phyloP scores from a whole-genome alignment of 2,797 vertebrate genomes.

The Spondyliosoma cantharus region DNA sequence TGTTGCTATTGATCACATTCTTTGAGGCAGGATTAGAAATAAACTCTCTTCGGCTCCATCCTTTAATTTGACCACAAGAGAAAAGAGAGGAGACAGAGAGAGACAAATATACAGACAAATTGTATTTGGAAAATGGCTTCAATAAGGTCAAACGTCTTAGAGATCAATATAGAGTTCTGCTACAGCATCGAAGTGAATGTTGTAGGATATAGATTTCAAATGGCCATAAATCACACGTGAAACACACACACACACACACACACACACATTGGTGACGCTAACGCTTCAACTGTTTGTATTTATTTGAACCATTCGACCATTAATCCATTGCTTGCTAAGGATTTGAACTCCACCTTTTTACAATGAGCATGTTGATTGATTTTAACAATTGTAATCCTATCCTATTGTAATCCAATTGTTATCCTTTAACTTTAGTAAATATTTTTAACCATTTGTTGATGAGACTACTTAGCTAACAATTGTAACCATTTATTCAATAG shows the following conservation, averaged over 20 bases:
- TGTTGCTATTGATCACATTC: not conserved
- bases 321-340: too few relatives aligned
- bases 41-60: not conserved
- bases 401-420: too few relatives aligned
- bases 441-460: not conserved
- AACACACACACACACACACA: not conserved
- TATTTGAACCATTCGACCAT: not conserved
- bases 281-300: not conserved
- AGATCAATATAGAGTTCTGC: not conserved
- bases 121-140: not conserved
- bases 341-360: too few relatives aligned
- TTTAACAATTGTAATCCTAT: too few relatives aligned
- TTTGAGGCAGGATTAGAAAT: not conserved
- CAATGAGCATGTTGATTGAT: too few relatives aligned
- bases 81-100: not conserved
- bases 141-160: conserved; percentile 8
- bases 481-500: not conserved
- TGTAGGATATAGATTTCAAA: not conserved
- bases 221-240: not conserved
- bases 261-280: not conserved
- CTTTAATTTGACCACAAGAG: not conserved
- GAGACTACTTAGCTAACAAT: not conserved
- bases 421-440: too few relatives aligned
- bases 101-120: not conserved
- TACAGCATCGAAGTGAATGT: not conserved